Base-by-base conservation (phyloP, 1,140 invertebrate species). In the Atopsyche davidsoni region DNA sequence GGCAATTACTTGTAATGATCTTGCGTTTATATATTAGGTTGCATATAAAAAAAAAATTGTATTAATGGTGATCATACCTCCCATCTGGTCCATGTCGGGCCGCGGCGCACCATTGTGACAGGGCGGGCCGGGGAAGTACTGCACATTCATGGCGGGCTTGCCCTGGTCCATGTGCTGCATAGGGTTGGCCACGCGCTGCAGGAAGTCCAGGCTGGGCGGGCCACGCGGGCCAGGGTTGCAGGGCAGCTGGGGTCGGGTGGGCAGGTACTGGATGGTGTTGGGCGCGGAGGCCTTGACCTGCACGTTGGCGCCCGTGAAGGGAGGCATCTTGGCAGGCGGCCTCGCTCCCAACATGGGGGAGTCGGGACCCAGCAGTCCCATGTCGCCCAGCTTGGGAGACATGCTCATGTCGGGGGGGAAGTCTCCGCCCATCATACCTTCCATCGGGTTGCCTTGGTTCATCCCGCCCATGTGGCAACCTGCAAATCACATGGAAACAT, bases 241-340 rank as follows among this genome's bases (percentile, higher is more conserved):
- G 24, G 81, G 73, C 56, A 84, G 77, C 61, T 89, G 89, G 9
- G 89, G 84, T 70, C 90, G 79, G 25, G 92, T 90, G 18, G 94
- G 94, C 64, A 97, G 81, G 76, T 98, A 98, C 73, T 97, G 94
- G 62, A 98, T 97, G 10, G 94, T 97, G 68, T 97, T 97, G 0
- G 94, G 94, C 2, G 93, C 93, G 70, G 87, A 95, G 1, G 93
- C 87, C 73, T 96, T 96, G 18, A 97, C 93, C 73, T 92, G 88
- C 32, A 92, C 85, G 66, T 89, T 92, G 2, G 88, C 85, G 32
- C 87, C 85, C 64, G 86, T 86, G 64, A 85, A 87, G 0, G 81
- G 79, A 51, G 79, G 80, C 43, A 81, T 81, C 46, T 61, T 79
- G 66, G 74, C 69, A 3, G 77, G 72, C 1, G 70, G 73, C 63